A percentile compares a stretch with the other conserved stretches of the same genome.
Evolutionary conservation across 2,797 vertebrate genomes (phyloP).

Genomic region (Karalla daura): DNA sequence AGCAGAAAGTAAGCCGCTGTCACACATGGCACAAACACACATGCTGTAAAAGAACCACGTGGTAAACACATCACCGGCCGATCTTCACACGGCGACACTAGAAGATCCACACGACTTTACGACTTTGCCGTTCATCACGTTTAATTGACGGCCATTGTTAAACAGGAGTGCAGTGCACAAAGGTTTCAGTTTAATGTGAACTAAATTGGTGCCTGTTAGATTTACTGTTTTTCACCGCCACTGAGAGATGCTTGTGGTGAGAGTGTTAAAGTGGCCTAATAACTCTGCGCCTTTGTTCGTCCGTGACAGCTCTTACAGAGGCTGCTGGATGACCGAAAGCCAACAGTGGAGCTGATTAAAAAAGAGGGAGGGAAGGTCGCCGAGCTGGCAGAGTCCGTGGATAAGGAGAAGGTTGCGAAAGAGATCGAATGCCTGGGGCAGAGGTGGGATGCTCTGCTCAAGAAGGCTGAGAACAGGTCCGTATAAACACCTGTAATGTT

Average conservation of each 20-base stretch:
- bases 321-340: slow-evolving; percentile 93
- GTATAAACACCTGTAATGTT: slow-evolving; percentile 32
- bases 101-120: slow-evolving; percentile 16
- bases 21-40: slow-evolving; percentile 1
- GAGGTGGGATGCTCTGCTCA: slow-evolving; percentile 93
- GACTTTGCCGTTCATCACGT: slow-evolving; percentile 46
- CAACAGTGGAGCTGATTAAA: slow-evolving; percentile 95
- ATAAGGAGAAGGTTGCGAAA: slow-evolving; percentile 92
- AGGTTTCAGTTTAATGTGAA: slow-evolving; percentile 52
- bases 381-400: slow-evolving; percentile 90
- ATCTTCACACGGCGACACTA: slow-evolving; percentile 4
- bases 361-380: slow-evolving; percentile 95
- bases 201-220: slow-evolving; percentile 56
- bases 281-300: slow-evolving; percentile 63
- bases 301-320: slow-evolving; percentile 92
- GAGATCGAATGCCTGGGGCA: slow-evolving; percentile 91
- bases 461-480: slow-evolving; percentile 94
- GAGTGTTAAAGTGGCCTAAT: slow-evolving; percentile 47
- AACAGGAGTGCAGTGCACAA: slow-evolving; percentile 48
- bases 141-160: slow-evolving; percentile 62
- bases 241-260: neutral
- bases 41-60: neutral
- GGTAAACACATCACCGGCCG: slow-evolving; percentile 1
- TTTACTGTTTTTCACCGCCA: slow-evolving; percentile 61
- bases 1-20: slow-evolving; percentile 92